Conservation (phyloP, 2,113 vertebrate genomes). For the Dicentrarchus labrax region DNA sequence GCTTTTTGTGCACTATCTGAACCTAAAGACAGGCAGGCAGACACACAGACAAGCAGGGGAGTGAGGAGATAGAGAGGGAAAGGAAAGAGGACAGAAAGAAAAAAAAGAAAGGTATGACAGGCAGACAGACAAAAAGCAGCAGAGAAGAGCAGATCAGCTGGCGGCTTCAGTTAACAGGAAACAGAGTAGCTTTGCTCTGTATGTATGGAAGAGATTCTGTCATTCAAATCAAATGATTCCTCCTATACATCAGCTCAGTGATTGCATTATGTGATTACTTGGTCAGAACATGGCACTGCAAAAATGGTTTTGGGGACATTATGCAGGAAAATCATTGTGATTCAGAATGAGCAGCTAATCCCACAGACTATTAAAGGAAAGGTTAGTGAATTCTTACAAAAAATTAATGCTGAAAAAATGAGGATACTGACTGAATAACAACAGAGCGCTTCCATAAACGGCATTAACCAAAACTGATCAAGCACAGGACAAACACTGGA, state of each 20-base stretch:
- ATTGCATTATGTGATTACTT: neutral
- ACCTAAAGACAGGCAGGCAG: slow-evolving; percentile 92
- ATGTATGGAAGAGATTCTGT: slow-evolving; percentile 73
- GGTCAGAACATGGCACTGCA: neutral
- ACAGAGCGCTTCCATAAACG: slow-evolving; percentile 71
- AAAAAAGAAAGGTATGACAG: slow-evolving; percentile 35
- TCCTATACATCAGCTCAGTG: neutral
- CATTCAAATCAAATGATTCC: slow-evolving; percentile 51
- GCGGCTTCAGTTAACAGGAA: slow-evolving; percentile 68
- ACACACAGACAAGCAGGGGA: slow-evolving; percentile 67
- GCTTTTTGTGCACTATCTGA: slow-evolving; percentile 99
- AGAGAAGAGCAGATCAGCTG: slow-evolving; percentile 75
- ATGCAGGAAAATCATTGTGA: slow-evolving; percentile 13
- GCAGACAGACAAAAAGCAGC: slow-evolving; percentile 58
- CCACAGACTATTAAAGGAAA: slow-evolving; percentile 16
- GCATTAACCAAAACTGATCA: slow-evolving; percentile 44
- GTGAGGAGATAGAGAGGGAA: slow-evolving; percentile 29
- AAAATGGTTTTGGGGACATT: slow-evolving; percentile 2
- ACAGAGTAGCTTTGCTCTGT: slow-evolving; percentile 60
- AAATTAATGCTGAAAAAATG: neutral
- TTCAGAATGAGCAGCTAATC: slow-evolving; percentile 20
- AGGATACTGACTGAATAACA: slow-evolving; percentile 49
- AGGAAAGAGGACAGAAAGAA: slow-evolving; percentile 34
- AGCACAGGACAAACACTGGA: slow-evolving; percentile 51
- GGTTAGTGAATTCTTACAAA: neutral